These are phyloP conservation scores for Caranx melampygus DNA, from an alignment of 2,113 vertebrate genomes.

Conservation along the genomic window DNA sequence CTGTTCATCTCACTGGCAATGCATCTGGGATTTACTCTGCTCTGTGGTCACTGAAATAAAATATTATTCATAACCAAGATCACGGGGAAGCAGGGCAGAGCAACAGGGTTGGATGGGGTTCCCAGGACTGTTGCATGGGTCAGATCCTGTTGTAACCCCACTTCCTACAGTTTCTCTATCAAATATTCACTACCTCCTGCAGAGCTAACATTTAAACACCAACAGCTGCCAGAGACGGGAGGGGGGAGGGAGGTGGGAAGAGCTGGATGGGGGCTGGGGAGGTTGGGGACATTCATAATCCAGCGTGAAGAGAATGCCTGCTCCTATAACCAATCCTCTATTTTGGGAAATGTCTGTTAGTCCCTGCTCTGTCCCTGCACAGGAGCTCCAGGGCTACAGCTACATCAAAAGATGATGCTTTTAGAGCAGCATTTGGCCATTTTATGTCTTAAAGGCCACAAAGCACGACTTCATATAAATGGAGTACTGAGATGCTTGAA, in stretches of 20 bases:
- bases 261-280: conserved; percentile 58
- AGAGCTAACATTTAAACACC: conserved; percentile 73
- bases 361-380: conserved; percentile 17
- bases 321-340: conserved; percentile 48
- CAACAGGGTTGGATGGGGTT: conserved; percentile 7
- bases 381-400: conserved; percentile 2
- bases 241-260: conserved; percentile 22
- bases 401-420: conserved; percentile 21
- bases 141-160: conserved; percentile 43
- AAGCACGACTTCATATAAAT: conserved; percentile 44
- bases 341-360: conserved; percentile 60
- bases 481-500: conserved; percentile 51
- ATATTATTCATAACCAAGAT: conserved; percentile 12
- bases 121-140: conserved; percentile 39
- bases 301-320: conserved; percentile 53
- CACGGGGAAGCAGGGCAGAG: background rate
- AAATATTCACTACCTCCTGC: conserved; percentile 77
- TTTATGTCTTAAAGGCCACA: background rate
- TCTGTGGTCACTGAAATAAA: conserved; percentile 7
- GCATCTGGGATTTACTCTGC: background rate
- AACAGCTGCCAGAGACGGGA: conserved; percentile 24
- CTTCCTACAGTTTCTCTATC: conserved; percentile 68
- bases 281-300: conserved; percentile 65
- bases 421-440: conserved; percentile 15
- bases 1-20: background rate